Evolutionary conservation across 2,888 invertebrate genomes (phyloP).

Genomic region (Drosophila imparisetae): DNA sequence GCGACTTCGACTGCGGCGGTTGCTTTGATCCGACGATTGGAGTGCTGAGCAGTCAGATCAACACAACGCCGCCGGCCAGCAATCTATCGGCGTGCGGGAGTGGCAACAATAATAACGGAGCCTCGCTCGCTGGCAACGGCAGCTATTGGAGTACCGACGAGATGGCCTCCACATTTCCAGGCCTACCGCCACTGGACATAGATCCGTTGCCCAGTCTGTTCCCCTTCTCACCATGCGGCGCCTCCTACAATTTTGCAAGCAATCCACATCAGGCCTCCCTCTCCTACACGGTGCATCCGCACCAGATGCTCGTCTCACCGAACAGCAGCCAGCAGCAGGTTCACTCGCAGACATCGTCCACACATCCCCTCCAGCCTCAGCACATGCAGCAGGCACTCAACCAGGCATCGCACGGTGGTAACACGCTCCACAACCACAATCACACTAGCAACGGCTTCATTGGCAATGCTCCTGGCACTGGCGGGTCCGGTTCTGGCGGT

Average conservation of each 20-base stretch:
- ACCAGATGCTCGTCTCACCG: conserved; percentile 89
- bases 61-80: conserved; percentile 67
- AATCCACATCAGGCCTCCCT: conserved; percentile 85
- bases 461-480: conserved; percentile 38
- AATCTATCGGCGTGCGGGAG: conserved; percentile 36
- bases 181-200: conserved; percentile 91
- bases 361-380: conserved; percentile 61
- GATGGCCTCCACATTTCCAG: conserved; percentile 93
- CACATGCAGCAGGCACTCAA: conserved; percentile 72
- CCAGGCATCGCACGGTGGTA: conserved; percentile 75
- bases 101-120: conserved; percentile 59
- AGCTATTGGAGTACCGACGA: conserved; percentile 88
- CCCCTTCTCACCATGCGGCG: conserved; percentile 93
- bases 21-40: conserved; percentile 83
- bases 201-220: conserved; percentile 94
- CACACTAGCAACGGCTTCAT: conserved; percentile 24
- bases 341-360: conserved; percentile 50
- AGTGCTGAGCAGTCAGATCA: conserved; percentile 78
- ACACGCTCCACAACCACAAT: conserved; percentile 65
- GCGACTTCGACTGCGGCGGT: conserved; percentile 85
- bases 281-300: conserved; percentile 86
- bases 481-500: conserved; percentile 37
- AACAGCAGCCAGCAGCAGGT: conserved; percentile 73
- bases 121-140: conserved; percentile 72
- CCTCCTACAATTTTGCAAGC: conserved; percentile 87